Evolutionary conservation across 1,140 invertebrate species (phyloP), one percentile per base, ranked within the genome.

Genomic region (Dufourea novaeangliae): DNA sequence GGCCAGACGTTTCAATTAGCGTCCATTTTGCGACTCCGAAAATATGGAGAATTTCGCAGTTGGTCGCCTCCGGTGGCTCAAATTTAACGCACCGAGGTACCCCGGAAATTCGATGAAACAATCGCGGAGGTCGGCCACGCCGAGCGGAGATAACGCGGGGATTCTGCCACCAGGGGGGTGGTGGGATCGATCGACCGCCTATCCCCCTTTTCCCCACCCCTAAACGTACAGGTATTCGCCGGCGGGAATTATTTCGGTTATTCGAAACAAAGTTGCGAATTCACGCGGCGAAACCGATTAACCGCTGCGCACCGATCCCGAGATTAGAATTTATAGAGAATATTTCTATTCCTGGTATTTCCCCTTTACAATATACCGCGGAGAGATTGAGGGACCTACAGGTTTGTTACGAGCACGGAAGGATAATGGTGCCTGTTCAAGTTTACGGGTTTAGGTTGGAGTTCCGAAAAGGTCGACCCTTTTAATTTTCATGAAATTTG

Each of bases 1-100:
- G 54, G 73, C 73, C 82, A 87, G 87, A 88, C 86, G 79, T 87
- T 87, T 88, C 88, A 87, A 89, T 88, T 88, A 88, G 82, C 83
- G 63, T 69, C 74, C 73, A 79, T 86, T 86, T 86, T 70, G 62
- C 78, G 61, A 77, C 77, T 63, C 70, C 56, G n/a, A 81, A 80
- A 80, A 76, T 50, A 69, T 39, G 66, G 39, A 41, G 32, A 46
- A 22, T n/a, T 44, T 76, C 41, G 64, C n/a, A 22, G 61, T 63
- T 20, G 41, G 41, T 50, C 63, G 63, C n/a, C 54, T 32, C 56
- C 56, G 46, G 54, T 61, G 70, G 64, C 64, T 75, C 68, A 29
- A 78, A 82, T 70, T 82, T 79, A 41, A 67, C 66, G 63, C 39
- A 64, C 50, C 50, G 52, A 63, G 22, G 56, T 69, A 50, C n/a